Conservation (phyloP, 2,888 invertebrate genomes). For the Trachelus troglodyta region DNA sequence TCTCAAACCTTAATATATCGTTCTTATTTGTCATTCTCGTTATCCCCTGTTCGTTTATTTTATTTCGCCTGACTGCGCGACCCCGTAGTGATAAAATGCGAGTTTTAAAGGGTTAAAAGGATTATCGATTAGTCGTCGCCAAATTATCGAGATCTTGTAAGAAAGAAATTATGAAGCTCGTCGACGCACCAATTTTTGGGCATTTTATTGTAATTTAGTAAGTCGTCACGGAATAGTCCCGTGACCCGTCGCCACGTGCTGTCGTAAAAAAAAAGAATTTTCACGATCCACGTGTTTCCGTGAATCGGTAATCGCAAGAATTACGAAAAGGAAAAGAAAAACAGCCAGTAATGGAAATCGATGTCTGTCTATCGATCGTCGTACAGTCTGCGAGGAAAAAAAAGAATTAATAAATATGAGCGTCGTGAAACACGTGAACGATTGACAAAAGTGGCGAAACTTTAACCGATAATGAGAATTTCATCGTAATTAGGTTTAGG, state of each 20-base stretch:
- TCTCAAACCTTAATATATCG: constrained; percentile 39
- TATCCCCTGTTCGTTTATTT: constrained; percentile 22
- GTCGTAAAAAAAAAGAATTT: background rate
- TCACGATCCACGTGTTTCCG: background rate
- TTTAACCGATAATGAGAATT: constrained; percentile 19
- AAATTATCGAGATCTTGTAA: background rate
- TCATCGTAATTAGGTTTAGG: constrained; percentile 49
- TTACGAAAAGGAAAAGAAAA: background rate
- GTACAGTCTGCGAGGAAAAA: constrained; percentile 8
- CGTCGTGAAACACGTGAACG: constrained; percentile 8
- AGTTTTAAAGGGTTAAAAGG: background rate
- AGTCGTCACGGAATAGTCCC: constrained; percentile 41
- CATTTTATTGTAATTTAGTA: constrained; percentile 54
- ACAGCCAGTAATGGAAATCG: background rate
- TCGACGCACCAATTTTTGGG: constrained; percentile 33
- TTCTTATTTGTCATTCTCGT: constrained; percentile 18
- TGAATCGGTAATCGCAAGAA: background rate
- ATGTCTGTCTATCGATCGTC: background rate
- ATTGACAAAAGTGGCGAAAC: background rate
- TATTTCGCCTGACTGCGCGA: background rate
- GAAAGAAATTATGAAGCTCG: background rate
- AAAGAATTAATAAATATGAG: background rate
- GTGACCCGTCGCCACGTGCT: background rate
- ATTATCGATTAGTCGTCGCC: background rate
- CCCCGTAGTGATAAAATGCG: no score